Base-by-base conservation (phyloP, 2,113 vertebrate species). In the Xiphorhynchus elegans region DNA sequence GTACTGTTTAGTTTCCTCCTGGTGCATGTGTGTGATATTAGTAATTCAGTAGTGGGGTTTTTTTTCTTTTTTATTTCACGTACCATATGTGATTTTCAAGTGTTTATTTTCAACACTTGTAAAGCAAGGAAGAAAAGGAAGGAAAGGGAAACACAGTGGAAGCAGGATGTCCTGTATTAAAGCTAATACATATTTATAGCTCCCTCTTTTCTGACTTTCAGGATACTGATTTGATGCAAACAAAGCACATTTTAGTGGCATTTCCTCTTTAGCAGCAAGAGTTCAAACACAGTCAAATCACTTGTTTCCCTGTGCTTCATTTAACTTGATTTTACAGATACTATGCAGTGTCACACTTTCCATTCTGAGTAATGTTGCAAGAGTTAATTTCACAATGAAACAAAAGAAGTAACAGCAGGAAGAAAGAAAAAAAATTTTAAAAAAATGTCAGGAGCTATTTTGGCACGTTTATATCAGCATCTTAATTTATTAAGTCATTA, bases 121-220 rank as follows among this genome's bases (percentile, higher is more conserved):
- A 93, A 85, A 84, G 72, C 68, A 89, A 89, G 77, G 89, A 93
- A 70, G 84, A 89, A 82, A 56, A 90, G 74, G 64, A 89, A 95
- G 82, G 67, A 78, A 92, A 53, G 23, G 76, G 84, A 91, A 91
- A 68, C 13, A 9, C 44, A 59, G 56, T 90, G 58, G 84, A 96
- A 94, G 55, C 83, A 87, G 87, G 91, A 91, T 94, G 64, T 95
- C 84, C 74, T 87, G 80, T 79, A 93, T 72, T 95, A 84, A 77
- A 74, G 24, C 50, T 76, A 42, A 86, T 73, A 13, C 17, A n/a
- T 95, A 97, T 95, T 97, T 97, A 90, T 92, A 95, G 81, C 46
- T 93, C 53, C 47, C 64, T 55, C 44, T 93, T 69, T 49, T 84
- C 73, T 92, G 68, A 78, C 31, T 89, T 80, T 95, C 88, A 90